Evolutionary conservation across 2,113 vertebrate species (phyloP).

Genomic region (Genyomyrus donnyi): DNA sequence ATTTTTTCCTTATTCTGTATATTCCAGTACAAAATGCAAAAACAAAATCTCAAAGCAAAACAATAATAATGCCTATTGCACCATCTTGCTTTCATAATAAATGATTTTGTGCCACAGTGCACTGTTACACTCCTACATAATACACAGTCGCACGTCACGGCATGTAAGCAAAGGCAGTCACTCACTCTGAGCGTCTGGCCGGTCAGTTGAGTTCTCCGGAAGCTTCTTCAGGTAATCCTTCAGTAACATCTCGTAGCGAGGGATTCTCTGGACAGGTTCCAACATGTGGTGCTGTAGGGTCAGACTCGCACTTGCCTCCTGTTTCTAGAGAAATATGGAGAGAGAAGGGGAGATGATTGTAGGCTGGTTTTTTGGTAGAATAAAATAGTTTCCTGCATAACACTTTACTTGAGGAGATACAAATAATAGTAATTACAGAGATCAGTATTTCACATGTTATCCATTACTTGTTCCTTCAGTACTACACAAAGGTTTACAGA

Average conservation of each 20-base stretch:
- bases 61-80: neutral
- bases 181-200: conserved; percentile 88
- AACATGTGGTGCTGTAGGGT: conserved; percentile 96
- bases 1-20: neutral
- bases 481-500: too few species aligned
- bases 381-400: neutral
- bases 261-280: conserved; percentile 92
- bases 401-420: neutral
- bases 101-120: neutral
- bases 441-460: too few species aligned
- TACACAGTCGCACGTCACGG: neutral
- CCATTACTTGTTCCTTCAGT: too few species aligned
- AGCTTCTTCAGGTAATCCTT: conserved; percentile 95
- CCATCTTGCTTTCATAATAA: neutral
- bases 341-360: neutral
- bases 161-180: neutral
- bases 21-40: neutral
- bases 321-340: conserved; percentile 60
- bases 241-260: conserved; percentile 88
- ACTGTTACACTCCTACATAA: neutral
- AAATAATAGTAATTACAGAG: neutral
- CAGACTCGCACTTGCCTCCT: conserved; percentile 87
- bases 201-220: conserved; percentile 73
- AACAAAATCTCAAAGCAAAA: neutral
- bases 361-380: neutral